Base-by-base conservation (phyloP, 2,888 invertebrate species). In the Parnassius apollo region DNA sequence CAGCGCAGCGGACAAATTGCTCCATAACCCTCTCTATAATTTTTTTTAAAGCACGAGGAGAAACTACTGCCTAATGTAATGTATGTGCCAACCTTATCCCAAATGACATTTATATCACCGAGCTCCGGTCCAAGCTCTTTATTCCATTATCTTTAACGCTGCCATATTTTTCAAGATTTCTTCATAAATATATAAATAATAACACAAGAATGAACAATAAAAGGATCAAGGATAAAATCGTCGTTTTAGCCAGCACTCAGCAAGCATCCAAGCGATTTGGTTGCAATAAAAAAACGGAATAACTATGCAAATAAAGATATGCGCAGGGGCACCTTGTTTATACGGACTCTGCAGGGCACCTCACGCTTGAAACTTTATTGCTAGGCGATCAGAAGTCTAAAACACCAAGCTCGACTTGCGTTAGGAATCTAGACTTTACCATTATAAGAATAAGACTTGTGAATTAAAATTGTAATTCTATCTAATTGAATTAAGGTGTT, bases 361-460 rank as follows among this genome's bases (percentile, higher is more conserved):
- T 83, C 87, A 87, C 86, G 85, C 80, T 79, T 82, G 71, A 72
- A 75, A 80, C 84, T 78, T 79, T 80, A 74, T 80, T 75, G 74
- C 74, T 70, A 71, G 71, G 66, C 68, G 53, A 65, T 65, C 68
- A 59, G 67, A 68, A 68, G 69, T 59, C 65, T 63, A 63, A 58
- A 48, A 59, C 49, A 35, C 59, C 54, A 49, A 55, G 12, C 44
- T 25, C 42, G 51, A 45, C 42, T 46, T n/a, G 53, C 56, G n/a
- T n/a, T 13, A 22, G 49, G 12, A 61, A 59, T 42, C 10, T 65
- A 35, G 51, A 61, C 67, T 51, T 22, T 65, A 62, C 35, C 18
- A 8, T 13, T 10, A 58, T 22, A 4, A 48, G 2, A 61, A 60
- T 66, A 66, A 66, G 61, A 51, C 42, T 42, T 50, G 22, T 50